Percentiles rank a stretch among this genome's conserved stretches.
Conservation (phyloP, 2,797 vertebrate genomes). For the Ptychobarbus kaznakovi region DNA sequence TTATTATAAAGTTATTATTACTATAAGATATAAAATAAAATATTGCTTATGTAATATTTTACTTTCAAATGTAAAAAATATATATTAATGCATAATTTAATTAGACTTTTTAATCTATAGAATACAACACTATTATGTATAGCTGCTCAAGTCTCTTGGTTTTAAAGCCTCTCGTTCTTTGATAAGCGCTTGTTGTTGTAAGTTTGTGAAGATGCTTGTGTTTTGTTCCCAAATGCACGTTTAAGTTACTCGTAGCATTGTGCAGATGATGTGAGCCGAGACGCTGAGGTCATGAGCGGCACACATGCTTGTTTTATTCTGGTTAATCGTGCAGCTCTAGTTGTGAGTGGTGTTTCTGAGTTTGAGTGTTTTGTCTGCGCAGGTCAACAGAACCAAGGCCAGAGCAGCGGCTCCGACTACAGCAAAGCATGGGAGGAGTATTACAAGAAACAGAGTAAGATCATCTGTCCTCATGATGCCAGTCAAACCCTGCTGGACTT, state of each 20-base stretch:
- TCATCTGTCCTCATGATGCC: not conserved
- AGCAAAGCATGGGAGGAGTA: slow-evolving; percentile 94
- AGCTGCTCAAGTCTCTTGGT: too few relatives aligned
- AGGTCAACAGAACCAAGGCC: slow-evolving; percentile 95
- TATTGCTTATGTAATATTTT: not conserved
- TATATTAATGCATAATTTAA: not conserved
- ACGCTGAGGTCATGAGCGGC: not conserved
- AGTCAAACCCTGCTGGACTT: too few relatives aligned
- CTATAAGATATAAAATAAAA: not conserved
- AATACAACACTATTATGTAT: not conserved
- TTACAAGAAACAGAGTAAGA: slow-evolving; percentile 95
- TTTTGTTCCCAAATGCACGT: not conserved
- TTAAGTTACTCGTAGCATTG: not conserved
- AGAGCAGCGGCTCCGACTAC: slow-evolving; percentile 90
- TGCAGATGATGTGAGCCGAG: not conserved
- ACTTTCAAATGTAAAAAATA: not conserved
- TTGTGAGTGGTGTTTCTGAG: not conserved
- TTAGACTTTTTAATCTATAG: not conserved
- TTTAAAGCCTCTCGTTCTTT: not conserved
- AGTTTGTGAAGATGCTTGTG: not conserved
- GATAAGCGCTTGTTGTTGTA: not conserved
- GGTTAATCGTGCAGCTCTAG: not conserved
- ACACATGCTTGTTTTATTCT: not conserved
- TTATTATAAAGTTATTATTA: too few relatives aligned
- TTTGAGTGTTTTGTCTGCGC: slow-evolving; percentile 22